Evolutionary conservation across 2,797 vertebrate species (phyloP).

Genomic region (Enteromius viviparus): DNA sequence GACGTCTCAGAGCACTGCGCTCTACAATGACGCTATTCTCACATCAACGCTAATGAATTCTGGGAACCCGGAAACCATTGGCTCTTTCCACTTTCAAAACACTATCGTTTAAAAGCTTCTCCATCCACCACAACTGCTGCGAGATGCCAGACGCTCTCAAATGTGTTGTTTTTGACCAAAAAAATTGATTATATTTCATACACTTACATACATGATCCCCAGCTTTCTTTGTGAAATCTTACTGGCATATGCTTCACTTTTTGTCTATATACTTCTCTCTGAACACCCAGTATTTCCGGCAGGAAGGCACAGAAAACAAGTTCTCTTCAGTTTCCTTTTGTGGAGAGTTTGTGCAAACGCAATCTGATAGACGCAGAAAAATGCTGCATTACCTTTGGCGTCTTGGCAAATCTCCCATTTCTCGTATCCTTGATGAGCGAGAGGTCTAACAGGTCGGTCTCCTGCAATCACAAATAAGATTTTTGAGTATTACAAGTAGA

Average conservation of each 20-base stretch:
- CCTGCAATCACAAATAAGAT: constrained; percentile 68
- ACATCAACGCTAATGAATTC: not conserved
- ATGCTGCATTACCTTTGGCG: constrained; percentile 75
- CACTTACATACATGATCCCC: not conserved
- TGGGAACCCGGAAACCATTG: not conserved
- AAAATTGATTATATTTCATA: not conserved
- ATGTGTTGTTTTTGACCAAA: not conserved
- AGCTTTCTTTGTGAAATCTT: constrained; percentile 30
- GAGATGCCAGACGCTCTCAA: not conserved
- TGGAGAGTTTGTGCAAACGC: not conserved
- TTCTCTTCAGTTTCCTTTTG: constrained; percentile 39
- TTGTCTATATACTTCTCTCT: constrained; percentile 40
- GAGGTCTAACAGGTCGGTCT: constrained; percentile 81
- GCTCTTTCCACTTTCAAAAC: not conserved
- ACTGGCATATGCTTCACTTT: constrained; percentile 41
- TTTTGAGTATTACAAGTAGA: not conserved
- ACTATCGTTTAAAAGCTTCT: not conserved
- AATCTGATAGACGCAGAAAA: not conserved
- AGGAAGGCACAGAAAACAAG: constrained; percentile 8
- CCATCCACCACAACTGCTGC: not conserved
- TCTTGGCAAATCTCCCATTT: constrained; percentile 78
- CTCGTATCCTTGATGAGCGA: constrained; percentile 80
- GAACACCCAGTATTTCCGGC: constrained; percentile 33
- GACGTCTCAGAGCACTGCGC: not conserved
- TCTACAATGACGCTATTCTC: not conserved